These are phyloP conservation scores for Hydriomena furcata DNA, from an alignment of 2,888 invertebrate species.

Conservation along the genomic window DNA sequence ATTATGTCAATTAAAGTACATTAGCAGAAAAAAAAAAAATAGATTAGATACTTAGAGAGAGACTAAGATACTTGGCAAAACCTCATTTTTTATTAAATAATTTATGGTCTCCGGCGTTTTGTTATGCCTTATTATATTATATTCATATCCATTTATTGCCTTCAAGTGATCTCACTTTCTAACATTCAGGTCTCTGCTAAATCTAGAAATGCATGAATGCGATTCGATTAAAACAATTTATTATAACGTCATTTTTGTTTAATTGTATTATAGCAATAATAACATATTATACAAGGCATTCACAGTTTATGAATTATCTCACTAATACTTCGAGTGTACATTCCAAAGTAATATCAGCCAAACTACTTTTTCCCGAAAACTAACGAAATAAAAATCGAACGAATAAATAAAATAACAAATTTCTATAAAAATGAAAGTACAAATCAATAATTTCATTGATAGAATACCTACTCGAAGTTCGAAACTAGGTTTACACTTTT, in stretches of 20 bases:
- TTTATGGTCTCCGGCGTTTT: too few relatives aligned
- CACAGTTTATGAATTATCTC: conserved; percentile 55
- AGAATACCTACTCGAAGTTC: conserved; percentile 17
- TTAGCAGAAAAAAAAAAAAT: too few relatives aligned
- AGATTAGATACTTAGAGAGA: too few relatives aligned
- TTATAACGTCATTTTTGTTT: conserved; percentile 38
- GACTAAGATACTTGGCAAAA: too few relatives aligned
- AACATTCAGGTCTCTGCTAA: too few relatives aligned
- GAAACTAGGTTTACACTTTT: conserved; percentile 19
- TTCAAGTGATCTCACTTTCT: too few relatives aligned
- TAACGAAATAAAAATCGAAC: conserved; percentile 29
- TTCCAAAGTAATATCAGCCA: conserved; percentile 17
- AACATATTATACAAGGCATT: conserved; percentile 58
- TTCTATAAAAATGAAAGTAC: conserved; percentile 34
- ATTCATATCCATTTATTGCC: too few relatives aligned
- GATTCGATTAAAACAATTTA: conserved; percentile 11
- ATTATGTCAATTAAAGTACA: too few relatives aligned
- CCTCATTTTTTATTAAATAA: too few relatives aligned
- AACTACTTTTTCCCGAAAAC: conserved; percentile 17
- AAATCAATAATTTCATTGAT: conserved; percentile 13
- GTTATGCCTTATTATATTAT: too few relatives aligned
- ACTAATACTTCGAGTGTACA: conserved; percentile 26
- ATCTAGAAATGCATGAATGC: neutral
- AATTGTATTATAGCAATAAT: conserved; percentile 56
- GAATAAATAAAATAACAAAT: conserved; percentile 34